Percentiles rank a stretch among this genome's conserved stretches.
These are phyloP conservation scores for Polyergus mexicanus DNA, from an alignment of 1,140 invertebrate species.

Conservation along the genomic window DNA sequence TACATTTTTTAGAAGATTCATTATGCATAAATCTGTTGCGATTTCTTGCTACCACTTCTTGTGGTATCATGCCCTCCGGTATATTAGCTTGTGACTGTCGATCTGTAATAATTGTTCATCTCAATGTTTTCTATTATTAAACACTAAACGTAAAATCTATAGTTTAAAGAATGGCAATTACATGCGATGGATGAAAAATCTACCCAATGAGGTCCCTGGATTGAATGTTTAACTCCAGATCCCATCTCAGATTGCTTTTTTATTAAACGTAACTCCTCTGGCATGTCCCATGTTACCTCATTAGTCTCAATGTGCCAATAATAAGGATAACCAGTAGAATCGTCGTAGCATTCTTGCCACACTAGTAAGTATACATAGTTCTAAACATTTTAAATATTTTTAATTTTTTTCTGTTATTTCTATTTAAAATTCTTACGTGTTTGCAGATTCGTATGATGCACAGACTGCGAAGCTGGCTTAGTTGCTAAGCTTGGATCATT, in stretches of 20 bases:
- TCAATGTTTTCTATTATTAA: not conserved
- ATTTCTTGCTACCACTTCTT: slow-evolving; percentile 84
- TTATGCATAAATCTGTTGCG: slow-evolving; percentile 76
- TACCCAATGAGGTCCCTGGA: slow-evolving; percentile 79
- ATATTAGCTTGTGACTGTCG: slow-evolving; percentile 82
- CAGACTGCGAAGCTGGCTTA: slow-evolving; percentile 41
- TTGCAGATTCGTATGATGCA: slow-evolving; percentile 35
- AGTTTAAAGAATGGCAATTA: slow-evolving; percentile 52
- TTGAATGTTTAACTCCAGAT: slow-evolving; percentile 62
- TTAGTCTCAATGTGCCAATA: slow-evolving; percentile 92
- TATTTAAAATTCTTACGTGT: slow-evolving; percentile 48
- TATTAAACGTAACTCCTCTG: slow-evolving; percentile 86
- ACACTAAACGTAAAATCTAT: not conserved
- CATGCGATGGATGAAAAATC: slow-evolving; percentile 72
- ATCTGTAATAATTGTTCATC: slow-evolving; percentile 71
- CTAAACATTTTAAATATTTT: not conserved
- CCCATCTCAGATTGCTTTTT: slow-evolving; percentile 73
- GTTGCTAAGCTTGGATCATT: slow-evolving; percentile 19
- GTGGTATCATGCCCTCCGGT: slow-evolving; percentile 85
- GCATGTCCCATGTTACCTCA: slow-evolving; percentile 91
- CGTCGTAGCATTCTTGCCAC: slow-evolving; percentile 92
- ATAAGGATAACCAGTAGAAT: slow-evolving; percentile 90
- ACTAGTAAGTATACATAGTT: slow-evolving; percentile 72
- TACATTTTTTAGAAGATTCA: slow-evolving; percentile 40
- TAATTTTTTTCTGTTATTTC: not conserved